A percentile compares a stretch with the other conserved stretches of the same genome.
Conservation (phyloP, 2,797 vertebrate genomes). For the Poecilia wingei region DNA sequence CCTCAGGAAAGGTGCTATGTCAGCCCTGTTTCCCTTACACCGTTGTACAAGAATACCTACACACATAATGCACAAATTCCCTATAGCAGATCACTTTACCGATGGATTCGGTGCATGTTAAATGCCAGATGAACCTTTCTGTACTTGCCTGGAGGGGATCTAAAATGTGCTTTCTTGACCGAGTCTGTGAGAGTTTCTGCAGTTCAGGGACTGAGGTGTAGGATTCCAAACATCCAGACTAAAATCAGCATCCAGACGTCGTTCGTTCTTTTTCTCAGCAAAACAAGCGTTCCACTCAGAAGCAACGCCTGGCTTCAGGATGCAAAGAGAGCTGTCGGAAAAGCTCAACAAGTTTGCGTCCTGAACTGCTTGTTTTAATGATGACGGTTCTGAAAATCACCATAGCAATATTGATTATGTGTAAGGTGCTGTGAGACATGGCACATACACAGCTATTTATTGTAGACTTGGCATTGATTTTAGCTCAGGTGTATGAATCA, state of each 20-base stretch:
- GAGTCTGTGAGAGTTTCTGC: constrained; percentile 22
- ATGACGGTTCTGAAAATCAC: constrained; percentile 28
- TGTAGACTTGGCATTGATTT: constrained; percentile 45
- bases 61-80: constrained; percentile 37
- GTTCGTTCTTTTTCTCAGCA: too few species aligned
- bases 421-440: constrained; percentile 32
- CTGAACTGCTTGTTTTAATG: constrained; percentile 29
- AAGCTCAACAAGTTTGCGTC: constrained; percentile 19
- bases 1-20: constrained; percentile 35
- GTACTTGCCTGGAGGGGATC: constrained; percentile 49
- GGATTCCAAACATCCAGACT: neutral
- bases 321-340: neutral
- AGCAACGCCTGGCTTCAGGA: neutral
- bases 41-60: constrained; percentile 18
- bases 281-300: neutral
- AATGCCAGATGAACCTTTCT: constrained; percentile 60
- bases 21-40: constrained; percentile 37
- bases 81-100: constrained; percentile 60
- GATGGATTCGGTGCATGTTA: constrained; percentile 39
- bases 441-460: constrained; percentile 45
- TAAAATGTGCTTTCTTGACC: constrained; percentile 59
- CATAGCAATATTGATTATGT: constrained; percentile 39
- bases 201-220: constrained; percentile 7
- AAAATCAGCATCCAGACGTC: neutral
- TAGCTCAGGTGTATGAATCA: constrained; percentile 50